Conservation (phyloP, 2,888 invertebrate genomes). For the Abrostola tripartita region DNA sequence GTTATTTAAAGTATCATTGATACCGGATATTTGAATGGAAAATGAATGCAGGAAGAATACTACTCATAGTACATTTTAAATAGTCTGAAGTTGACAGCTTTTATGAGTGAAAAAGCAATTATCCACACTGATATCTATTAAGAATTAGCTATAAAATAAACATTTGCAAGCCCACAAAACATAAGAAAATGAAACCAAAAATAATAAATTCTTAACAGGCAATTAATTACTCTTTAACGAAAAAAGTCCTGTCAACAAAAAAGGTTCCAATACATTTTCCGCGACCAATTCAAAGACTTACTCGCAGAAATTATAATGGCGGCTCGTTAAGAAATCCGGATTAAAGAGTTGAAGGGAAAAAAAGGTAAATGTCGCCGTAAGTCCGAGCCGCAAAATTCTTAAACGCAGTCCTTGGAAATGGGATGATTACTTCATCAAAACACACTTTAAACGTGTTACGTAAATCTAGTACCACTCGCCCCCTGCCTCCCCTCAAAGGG, state of each 20-base stretch:
- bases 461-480: conserved; percentile 86
- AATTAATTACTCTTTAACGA: conserved; percentile 41
- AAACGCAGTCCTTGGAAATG: conserved; percentile 87
- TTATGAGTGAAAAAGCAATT: too few species aligned
- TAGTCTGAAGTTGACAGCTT: too few species aligned
- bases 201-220: conserved; percentile 37
- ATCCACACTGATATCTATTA: too few species aligned
- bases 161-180: conserved; percentile 9
- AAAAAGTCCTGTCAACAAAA: conserved; percentile 44
- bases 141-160: conserved; percentile 7
- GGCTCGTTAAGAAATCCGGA: conserved; percentile 82
- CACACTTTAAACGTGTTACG: conserved; percentile 89
- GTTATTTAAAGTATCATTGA: too few species aligned
- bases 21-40: too few species aligned
- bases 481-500: conserved; percentile 78
- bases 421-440: conserved; percentile 89
- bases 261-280: conserved; percentile 68
- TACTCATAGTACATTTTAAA: too few species aligned
- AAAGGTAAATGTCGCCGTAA: conserved; percentile 75
- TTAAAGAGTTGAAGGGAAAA: conserved; percentile 82
- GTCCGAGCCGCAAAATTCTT: conserved; percentile 86
- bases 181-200: conserved; percentile 10
- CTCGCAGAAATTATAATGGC: conserved; percentile 73
- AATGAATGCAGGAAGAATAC: too few species aligned
- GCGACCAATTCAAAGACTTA: conserved; percentile 68